Evolutionary conservation across 2,797 vertebrate genomes (phyloP), one percentile per base, ranked within the genome.

Genomic region (Hoplostethus mediterraneus): DNA sequence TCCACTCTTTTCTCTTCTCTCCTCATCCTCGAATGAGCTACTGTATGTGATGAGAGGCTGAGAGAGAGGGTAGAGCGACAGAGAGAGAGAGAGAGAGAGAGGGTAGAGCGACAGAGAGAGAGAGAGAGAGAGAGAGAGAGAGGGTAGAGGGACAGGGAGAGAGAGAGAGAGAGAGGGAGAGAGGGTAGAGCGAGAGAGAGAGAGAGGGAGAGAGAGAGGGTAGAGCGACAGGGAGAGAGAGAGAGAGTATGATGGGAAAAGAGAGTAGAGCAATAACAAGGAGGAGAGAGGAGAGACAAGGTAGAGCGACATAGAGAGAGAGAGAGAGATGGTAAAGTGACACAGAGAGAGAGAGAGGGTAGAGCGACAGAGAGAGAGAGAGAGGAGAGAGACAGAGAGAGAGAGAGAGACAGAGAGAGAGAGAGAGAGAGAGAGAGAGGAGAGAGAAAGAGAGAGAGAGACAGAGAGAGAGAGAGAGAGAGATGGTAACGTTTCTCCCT

Each of bases 401-500:
- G 21, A 21, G 21, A 21, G 21, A 21, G 21, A 21, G 21, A 21
- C 21, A 28, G 7, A 13, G 5, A 12, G 58, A n/a, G 38, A 28
- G 38, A 12, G 21, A 28, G 40, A 21, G 21, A 21, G 21, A 63
- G 42, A 60, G 55, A 49, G 38, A 30, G 63, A 31, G 31, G n/a
- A 48, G 38, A 45, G 38, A n/a, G 21, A 21, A 21, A 21, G 21
- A 21, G 21, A 21, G 21, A 21, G 21, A 21, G 21, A 21, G 21
- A 21, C 21, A 28, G 7, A 13, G 5, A 12, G 58, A n/a, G 38
- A 28, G 38, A 12, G 21, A 28, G 40, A 21, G 21, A 21, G 21
- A 63, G 42, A 60, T 49, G 31, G n/a, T 36, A 17, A 77, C 76
- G 90, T 89, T 89, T 86, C 65, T 48, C 83, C 80, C 73, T 68